Evolutionary conservation across 2,888 invertebrate genomes (phyloP).

Genomic region (Drosophila atroscutellata): DNA sequence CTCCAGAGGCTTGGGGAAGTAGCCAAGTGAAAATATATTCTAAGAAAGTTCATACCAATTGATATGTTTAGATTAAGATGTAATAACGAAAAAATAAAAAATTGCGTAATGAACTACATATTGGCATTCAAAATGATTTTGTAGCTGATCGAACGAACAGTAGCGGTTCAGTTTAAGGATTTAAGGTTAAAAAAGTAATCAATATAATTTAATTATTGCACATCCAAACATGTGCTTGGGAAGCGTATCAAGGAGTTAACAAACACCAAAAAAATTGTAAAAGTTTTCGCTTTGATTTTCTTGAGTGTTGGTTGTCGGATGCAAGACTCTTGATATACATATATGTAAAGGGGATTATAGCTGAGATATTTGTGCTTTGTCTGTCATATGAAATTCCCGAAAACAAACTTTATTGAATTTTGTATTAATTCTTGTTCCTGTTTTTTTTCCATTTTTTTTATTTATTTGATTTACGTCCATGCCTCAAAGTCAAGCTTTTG

Average conservation of each 20-base stretch:
- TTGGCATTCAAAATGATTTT: neutral
- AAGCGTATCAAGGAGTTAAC: constrained; percentile 11
- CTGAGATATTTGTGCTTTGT: constrained; percentile 38
- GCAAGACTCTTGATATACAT: constrained; percentile 43
- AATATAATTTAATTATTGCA: neutral
- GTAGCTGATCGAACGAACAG: too few species aligned
- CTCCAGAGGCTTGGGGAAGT: neutral
- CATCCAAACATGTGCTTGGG: neutral
- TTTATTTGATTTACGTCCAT: constrained; percentile 34
- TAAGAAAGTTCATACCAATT: neutral
- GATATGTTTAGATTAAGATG: neutral
- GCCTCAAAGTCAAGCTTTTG: constrained; percentile 64
- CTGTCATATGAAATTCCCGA: constrained; percentile 70
- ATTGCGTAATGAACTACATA: neutral
- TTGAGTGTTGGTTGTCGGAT: constrained; percentile 22
- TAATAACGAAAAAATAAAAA: neutral
- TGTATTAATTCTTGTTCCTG: constrained; percentile 59
- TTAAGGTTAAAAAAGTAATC: neutral
- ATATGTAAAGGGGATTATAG: constrained; percentile 41
- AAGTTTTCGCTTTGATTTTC: constrained; percentile 19
- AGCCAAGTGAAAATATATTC: neutral
- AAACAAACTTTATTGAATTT: constrained; percentile 75
- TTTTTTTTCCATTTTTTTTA: neutral
- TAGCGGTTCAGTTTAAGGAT: neutral
- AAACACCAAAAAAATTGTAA: neutral